phyloP scores from a whole-genome alignment of 2,888 invertebrate genomes.

The Agrotis ipsilon region DNA sequence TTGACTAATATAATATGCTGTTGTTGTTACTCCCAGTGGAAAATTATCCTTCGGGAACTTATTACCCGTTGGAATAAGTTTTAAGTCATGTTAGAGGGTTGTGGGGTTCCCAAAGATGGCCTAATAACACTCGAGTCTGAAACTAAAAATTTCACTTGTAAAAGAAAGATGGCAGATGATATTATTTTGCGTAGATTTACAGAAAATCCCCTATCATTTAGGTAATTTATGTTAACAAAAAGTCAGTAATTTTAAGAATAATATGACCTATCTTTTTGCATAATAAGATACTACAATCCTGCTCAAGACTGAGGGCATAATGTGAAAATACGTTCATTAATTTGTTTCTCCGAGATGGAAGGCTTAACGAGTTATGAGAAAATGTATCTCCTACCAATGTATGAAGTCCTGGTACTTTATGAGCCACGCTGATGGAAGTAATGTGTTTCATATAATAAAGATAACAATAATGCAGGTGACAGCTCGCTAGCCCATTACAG shows the following conservation, averaged over 20 bases:
- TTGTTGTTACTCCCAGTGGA: no score
- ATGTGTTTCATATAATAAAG: conserved; percentile 51
- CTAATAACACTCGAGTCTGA: no score
- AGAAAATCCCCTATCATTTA: conserved; percentile 12
- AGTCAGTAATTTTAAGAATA: conserved; percentile 22
- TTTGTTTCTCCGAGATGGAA: conserved; percentile 31
- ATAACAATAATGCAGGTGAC: conserved; percentile 53
- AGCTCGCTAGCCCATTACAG: conserved; percentile 39
- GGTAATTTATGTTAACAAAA: conserved; percentile 20
- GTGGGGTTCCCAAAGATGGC: no score
- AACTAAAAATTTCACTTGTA: no score
- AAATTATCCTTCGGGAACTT: no score
- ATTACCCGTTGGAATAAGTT: no score
- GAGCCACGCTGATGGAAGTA: conserved; percentile 52
- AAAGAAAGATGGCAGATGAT: no score
- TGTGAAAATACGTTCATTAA: conserved; percentile 61
- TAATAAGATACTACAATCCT: conserved; percentile 22
- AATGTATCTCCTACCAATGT: conserved; percentile 39
- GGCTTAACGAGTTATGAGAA: conserved; percentile 47
- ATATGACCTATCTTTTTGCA: conserved; percentile 19
- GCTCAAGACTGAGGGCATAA: conserved; percentile 27
- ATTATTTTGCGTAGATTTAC: neutral
- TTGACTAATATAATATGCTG: no score
- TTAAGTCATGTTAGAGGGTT: no score
- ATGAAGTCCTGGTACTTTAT: conserved; percentile 58